Evolutionary conservation across 2,113 vertebrate genomes (phyloP), one percentile per base, ranked within the genome.

Genomic region (Equus przewalskii): DNA sequence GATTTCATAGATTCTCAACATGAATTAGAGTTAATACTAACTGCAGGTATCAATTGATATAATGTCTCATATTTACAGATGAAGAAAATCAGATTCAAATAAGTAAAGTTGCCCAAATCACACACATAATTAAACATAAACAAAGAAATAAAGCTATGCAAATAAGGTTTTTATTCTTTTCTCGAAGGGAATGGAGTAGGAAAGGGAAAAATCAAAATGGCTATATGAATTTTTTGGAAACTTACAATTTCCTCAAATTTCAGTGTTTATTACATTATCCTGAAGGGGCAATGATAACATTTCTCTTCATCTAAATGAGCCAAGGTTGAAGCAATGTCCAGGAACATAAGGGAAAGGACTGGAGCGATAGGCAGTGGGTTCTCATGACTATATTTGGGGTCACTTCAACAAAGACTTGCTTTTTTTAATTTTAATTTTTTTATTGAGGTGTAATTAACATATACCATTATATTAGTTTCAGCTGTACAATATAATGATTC

Each of bases 1-100:
- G 30, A 78, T 58, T 76, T 89, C 72, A 69, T 80, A 80, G 44
- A 56, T 58, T 91, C 56, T 91, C 72, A 70, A 11, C 44, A 58
- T 88, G 14, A 80, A 22, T 97, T 56, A 85, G 67, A 96, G 51
- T 78, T 80, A 64, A 80, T 44, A 24, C 14, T 72, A 56, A 89
- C 16, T 62, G 19, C 8, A 89, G 62, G 24, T 67, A 58, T 51
- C 5, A 64, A 7, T 26, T 84, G n/a, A 28, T 44, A 13, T 36
- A 67, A 62, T 46, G 3, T 19, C 60, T 14, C 30, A 51, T 85
- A n/a, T 75, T 89, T 58, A 83, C 28, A 95, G 73, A 82, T 9
- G 11, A 87, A 86, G 58, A 83, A 46, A 65, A 36, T 49, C 41
- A 81, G 21, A 79, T 3, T 28, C 76, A 51, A 22, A 64, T 49